Base-by-base conservation (phyloP, 2,888 invertebrate species). In the Latrodectus hesperus region DNA sequence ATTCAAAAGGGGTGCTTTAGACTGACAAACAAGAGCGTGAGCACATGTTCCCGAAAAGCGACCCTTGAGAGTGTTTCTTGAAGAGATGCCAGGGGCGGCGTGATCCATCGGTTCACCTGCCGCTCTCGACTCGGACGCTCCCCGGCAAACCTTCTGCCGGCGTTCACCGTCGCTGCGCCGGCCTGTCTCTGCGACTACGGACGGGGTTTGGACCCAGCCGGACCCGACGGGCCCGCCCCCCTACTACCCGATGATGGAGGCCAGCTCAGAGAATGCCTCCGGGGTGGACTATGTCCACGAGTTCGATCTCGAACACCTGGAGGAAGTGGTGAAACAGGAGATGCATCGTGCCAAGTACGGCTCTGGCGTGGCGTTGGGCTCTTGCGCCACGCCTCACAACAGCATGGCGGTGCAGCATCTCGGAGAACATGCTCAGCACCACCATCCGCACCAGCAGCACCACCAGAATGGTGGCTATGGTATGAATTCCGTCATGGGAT, bases 261-360 rank as follows among this genome's bases (percentile, higher is more conserved):
- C 17, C 74, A 52, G 53, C 53, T 17, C 85, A 16, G 60, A 71
- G 65, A 71, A 17, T 22, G 55, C 51, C 53, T 51, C 53, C 49
- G 77, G 52, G 51, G 76, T 70, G 38, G 96, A 96, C 92, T 97
- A 97, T 93, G 96, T 97, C 90, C 96, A 96, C 93, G 96, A 96
- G 92, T 97, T 97, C 92, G 97, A 96, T 91, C 94, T 97, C 91
- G 97, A 97, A 91, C 97, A 97, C 92, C 94, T 97, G 88, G 96
- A 96, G 90, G 90, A 91, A 84, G 94, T 95, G 86, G 96, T 97
- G 81, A 97, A 97, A 92, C 95, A 96, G 85, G 96, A 96, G 89
- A 90, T 88, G 90, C 90, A 89, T 93, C 93, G 91, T 93, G 89
- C 89, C 68, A 89, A 89, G 73, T 89, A 88, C 16, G 53, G 65